Evolutionary conservation across 2,113 vertebrate genomes (phyloP).

Genomic region (Tragelaphus imberbis): DNA sequence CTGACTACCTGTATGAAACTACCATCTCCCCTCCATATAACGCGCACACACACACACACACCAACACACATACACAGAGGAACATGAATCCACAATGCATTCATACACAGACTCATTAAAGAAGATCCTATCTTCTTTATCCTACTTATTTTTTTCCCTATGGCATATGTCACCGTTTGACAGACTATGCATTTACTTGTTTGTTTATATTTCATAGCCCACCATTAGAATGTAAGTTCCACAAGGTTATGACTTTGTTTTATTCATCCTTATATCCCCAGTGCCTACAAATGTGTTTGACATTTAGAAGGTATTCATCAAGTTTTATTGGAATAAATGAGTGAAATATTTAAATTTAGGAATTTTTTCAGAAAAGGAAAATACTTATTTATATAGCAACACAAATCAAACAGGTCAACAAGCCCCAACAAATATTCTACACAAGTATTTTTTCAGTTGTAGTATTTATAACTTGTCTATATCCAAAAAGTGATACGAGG

Average conservation of each 20-base stretch:
- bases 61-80: too few species aligned
- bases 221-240: not conserved
- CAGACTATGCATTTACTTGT: not conserved
- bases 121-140: not conserved
- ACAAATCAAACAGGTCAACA: constrained; percentile 37
- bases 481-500: not conserved
- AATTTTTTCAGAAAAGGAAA: constrained; percentile 29
- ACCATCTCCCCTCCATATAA: not conserved
- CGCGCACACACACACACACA: not conserved
- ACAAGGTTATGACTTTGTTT: not conserved
- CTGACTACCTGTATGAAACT: not conserved
- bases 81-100: not conserved
- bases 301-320: not conserved
- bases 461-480: constrained; percentile 20
- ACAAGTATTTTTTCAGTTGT: constrained; percentile 4
- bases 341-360: constrained; percentile 14
- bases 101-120: not conserved
- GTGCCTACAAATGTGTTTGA: not conserved
- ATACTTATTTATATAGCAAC: constrained; percentile 14
- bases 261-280: not conserved
- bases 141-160: not conserved
- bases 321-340: not conserved
- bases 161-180: not conserved
- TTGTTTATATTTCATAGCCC: not conserved
- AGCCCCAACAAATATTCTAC: not conserved